Base-by-base conservation (phyloP, 1,140 invertebrate genomes). In the Trissolcus basalis region DNA sequence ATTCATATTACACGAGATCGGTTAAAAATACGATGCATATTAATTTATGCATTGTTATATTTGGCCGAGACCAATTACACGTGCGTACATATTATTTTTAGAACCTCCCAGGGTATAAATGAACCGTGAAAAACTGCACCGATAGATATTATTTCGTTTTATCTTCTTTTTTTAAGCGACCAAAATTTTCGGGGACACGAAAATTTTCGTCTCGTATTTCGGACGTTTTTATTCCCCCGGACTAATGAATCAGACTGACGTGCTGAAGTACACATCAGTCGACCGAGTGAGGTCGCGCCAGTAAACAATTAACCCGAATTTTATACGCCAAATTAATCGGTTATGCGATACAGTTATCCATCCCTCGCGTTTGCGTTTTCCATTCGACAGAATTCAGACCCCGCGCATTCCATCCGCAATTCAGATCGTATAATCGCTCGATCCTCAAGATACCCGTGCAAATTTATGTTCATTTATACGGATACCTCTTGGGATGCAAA, bases 11-110 rank as follows among this genome's bases (percentile, higher is more conserved):
- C 51, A 44, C 50, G 12, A 15, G 58, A 59, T 65, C 43, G 60
- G 35, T 58, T 48, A 63, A 74, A 68, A 74, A 67, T 60, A 72
- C 19, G 13, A 2, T 50, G 44, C 60, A 49, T 65, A 65, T 73
- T 73, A 73, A 73, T 65, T 65, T 65, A 48, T 60, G 70, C 71
- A 74, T 74, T 74, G 63, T 74, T 74, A 74, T 74, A 67, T 74
- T 67, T 74, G 63, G 63, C 71, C 56, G 56, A 36, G 54, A 45
- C 60, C 56, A 68, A 68, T 74, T 68, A 63, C 71, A 74, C 56
- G 71, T 74, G 71, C 51, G 58, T 51, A 33, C 12, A 13, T 7
- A 1, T 49, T 74, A 68, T 68, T 74, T 74, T 68, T 63, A 48
- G 58, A 27, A 27, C 19, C 1, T 3, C 19, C 19, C 19, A 6